A percentile compares a stretch with the other conserved stretches of the same genome.
Evolutionary conservation across 2,113 vertebrate genomes (phyloP).

Genomic region (Capra hircus): DNA sequence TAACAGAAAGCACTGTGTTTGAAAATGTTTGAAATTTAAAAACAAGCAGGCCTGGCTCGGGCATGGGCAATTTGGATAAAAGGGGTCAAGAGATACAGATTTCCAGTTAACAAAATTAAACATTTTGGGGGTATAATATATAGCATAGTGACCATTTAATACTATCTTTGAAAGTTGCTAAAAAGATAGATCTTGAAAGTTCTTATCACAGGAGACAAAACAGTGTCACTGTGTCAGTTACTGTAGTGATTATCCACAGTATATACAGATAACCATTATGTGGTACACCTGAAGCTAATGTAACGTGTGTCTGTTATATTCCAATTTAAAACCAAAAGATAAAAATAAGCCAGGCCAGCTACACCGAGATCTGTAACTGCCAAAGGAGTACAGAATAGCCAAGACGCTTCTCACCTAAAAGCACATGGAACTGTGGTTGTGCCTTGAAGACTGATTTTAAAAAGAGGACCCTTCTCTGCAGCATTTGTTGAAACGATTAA

Average conservation of each 20-base stretch:
- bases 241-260: background rate
- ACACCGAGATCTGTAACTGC: background rate
- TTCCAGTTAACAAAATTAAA: background rate
- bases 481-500: background rate
- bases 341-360: background rate
- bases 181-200: background rate
- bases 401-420: background rate
- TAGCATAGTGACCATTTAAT: background rate
- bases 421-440: fast-evolving
- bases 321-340: background rate
- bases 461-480: background rate
- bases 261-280: too few species aligned
- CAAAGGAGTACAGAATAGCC: background rate
- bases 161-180: background rate
- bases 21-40: background rate
- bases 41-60: background rate
- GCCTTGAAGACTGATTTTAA: background rate
- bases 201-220: background rate
- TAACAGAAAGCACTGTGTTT: background rate
- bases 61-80: background rate
- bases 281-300: background rate
- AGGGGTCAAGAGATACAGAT: background rate
- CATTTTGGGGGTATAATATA: too few species aligned
- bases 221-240: background rate
- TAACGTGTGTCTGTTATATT: background rate